These are phyloP conservation scores for Carassius carassius DNA, from an alignment of 2,113 vertebrate species.

Conservation along the genomic window DNA sequence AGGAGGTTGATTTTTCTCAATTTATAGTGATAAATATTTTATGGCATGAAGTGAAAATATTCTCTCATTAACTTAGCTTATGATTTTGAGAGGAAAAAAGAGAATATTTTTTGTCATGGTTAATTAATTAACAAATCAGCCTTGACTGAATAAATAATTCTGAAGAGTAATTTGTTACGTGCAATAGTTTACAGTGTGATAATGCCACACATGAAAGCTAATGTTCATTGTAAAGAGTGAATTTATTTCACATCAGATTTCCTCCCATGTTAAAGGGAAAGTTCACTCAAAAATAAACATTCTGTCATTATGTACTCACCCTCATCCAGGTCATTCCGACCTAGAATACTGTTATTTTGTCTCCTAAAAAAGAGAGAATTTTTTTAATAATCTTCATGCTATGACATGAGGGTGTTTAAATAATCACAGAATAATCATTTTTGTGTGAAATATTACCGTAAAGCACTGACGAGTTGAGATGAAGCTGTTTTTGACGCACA, in stretches of 20 bases:
- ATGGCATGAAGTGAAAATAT: constrained; percentile 19
- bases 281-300: not conserved
- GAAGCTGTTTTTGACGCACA: constrained; percentile 46
- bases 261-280: not conserved
- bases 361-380: not conserved
- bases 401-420: constrained; percentile 9
- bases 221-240: not conserved
- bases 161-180: constrained; percentile 55
- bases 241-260: constrained; percentile 9
- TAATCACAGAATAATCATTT: not conserved
- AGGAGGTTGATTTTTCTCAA: constrained; percentile 8
- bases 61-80: not conserved
- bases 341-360: not conserved
- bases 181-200: constrained; percentile 59
- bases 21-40: constrained; percentile 26
- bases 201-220: not conserved
- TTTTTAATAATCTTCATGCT: not conserved
- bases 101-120: not conserved
- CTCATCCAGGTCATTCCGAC: not conserved
- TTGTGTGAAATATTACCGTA: not conserved
- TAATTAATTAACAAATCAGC: constrained; percentile 43
- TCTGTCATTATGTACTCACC: not conserved
- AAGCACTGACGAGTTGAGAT: constrained; percentile 23
- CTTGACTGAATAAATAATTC: constrained; percentile 43
- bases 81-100: not conserved